Base-by-base conservation (phyloP, 2,888 invertebrate species). In the Scaptomyza flava region DNA sequence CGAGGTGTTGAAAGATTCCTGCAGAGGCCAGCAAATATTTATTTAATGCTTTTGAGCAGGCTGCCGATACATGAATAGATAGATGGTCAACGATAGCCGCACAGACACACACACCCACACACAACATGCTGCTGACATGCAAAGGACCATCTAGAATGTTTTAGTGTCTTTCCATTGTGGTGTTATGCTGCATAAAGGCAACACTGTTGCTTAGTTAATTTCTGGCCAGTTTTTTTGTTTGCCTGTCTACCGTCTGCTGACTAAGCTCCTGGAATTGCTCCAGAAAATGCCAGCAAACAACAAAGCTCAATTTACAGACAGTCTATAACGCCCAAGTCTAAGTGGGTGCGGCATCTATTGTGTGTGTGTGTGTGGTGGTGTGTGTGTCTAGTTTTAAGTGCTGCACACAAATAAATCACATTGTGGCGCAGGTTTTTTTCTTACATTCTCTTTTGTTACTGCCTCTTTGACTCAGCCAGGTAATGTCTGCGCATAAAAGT, bases 11-110 rank as follows among this genome's bases (percentile, higher is more conserved):
- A 79, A 79, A 87, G 88, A 85, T 85, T 85, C 87, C 89, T 81
- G 84, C 89, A 68, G 77, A 86, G 87, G 79, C 83, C 72, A 75
- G 81, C 89, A 85, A 85, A 85, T 85, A 85, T 85, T 85, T 85
- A 83, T 88, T 85, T 88, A 85, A 88, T 87, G 79, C 81, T 77
- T 72, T 69, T 59, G 69, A 72, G 71, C 86, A 77, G 83, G 58
- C 76, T 65, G 57, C 31, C 72, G 68, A 77, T 77, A 58, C 68
- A 72, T 62, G 58, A 47, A 57, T 59, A 60, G 57, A 60, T 60
- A 56, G 56, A 23, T 51, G 51, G 36, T 36, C 36, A 45, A 38
- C 53, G 67, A 59, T 71, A 72, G 30, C 59, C 53, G 6, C n/a
- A 36, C n/a, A 36, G 7, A 38, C 38, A 9, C 17, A 17, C 38